Percentiles rank a stretch among this genome's conserved stretches.
Conservation (phyloP, 2,113 vertebrate genomes). For the Carassius gibelio region DNA sequence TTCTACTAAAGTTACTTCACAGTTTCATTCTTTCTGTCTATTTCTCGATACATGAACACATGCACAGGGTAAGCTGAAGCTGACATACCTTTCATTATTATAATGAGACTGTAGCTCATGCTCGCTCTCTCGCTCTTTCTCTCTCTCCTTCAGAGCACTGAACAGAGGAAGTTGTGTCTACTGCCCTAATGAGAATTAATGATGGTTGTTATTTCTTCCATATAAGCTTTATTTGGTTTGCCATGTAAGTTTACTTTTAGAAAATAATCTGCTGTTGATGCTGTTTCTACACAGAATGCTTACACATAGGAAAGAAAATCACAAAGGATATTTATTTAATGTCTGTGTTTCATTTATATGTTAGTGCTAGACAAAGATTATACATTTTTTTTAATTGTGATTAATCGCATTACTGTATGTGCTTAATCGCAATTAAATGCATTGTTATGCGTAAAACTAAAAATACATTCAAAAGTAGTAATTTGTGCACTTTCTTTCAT, state of each 20-base stretch:
- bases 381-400: too few species aligned
- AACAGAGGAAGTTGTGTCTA: constrained; percentile 37
- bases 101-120: constrained; percentile 53
- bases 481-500: too few species aligned
- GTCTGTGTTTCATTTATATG: too few species aligned
- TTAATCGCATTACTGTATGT: too few species aligned
- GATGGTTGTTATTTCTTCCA: constrained; percentile 33
- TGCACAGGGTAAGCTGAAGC: constrained; percentile 22
- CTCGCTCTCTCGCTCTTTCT: neutral
- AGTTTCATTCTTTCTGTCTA: neutral
- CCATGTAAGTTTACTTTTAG: neutral
- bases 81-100: constrained; percentile 45
- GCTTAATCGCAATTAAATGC: too few species aligned
- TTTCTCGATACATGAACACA: neutral
- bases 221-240: constrained; percentile 27
- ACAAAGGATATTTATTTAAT: neutral
- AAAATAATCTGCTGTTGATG: neutral
- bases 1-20: neutral
- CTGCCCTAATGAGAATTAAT: constrained; percentile 51
- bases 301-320: neutral
- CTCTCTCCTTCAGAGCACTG: constrained; percentile 1
- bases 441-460: too few species aligned
- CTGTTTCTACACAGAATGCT: neutral
- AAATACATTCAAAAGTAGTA: too few species aligned
- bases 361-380: too few species aligned